Percentiles rank a stretch among this genome's conserved stretches.
These are phyloP conservation scores for Pelochelys cantorii DNA, from an alignment of 2,797 vertebrate species.

Conservation along the genomic window DNA sequence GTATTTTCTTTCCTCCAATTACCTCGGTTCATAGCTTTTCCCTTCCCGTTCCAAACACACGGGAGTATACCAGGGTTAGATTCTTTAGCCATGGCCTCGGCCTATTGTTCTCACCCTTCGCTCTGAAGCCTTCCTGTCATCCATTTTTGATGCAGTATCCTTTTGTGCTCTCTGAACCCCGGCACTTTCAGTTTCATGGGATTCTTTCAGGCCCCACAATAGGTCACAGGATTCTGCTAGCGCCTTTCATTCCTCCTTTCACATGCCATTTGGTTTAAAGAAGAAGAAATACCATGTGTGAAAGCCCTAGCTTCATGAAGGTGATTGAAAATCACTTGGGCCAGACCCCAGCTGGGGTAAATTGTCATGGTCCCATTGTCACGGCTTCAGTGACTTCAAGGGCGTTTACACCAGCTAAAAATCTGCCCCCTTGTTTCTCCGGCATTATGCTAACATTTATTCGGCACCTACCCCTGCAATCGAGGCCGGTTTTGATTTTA, in stretches of 20 bases:
- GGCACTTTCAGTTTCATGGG: neutral
- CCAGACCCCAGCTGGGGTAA: neutral
- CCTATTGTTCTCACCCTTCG: neutral
- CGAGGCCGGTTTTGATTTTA: neutral
- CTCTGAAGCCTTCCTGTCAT: neutral
- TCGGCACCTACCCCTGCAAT: neutral
- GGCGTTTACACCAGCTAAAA: neutral
- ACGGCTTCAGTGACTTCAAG: neutral
- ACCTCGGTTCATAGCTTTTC: neutral
- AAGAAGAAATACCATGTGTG: neutral
- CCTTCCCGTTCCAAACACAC: neutral
- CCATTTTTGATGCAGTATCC: neutral
- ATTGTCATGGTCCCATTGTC: neutral
- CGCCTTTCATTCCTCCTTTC: neutral
- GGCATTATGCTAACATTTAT: neutral
- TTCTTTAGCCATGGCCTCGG: neutral
- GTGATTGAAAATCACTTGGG: neutral
- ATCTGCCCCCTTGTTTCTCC: neutral
- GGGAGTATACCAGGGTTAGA: accelerated
- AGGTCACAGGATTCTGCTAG: conserved; percentile 5
- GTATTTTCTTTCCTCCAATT: neutral
- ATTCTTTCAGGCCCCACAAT: conserved; percentile 33
- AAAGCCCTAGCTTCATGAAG: neutral
- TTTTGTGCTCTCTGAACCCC: neutral
- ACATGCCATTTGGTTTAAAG: neutral